Evolutionary conservation across 2,113 vertebrate species (phyloP).

Genomic region (Haemorhous mexicanus): DNA sequence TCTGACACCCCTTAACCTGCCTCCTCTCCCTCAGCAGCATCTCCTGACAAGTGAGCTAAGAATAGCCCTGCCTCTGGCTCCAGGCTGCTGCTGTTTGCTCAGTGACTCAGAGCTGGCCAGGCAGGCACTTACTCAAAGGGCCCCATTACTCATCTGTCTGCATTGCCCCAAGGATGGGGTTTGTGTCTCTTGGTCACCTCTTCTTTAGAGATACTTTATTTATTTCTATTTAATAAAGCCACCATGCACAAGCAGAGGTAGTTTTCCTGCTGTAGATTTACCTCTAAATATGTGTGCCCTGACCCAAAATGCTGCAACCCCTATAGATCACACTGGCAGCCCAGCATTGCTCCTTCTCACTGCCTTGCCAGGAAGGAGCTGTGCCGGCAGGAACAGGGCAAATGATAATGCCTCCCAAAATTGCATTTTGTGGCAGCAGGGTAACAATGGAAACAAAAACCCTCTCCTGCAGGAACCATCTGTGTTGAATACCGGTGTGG

Average conservation of each 20-base stretch:
- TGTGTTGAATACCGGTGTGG: neutral
- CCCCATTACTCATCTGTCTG: slow-evolving; percentile 62
- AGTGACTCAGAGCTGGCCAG: slow-evolving; percentile 61
- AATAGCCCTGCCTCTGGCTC: slow-evolving; percentile 49
- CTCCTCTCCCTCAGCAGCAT: neutral
- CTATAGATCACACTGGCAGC: neutral
- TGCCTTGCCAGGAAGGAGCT: neutral
- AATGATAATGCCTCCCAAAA: neutral
- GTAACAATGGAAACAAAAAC: neutral
- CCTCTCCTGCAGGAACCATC: neutral
- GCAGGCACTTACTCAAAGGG: slow-evolving; percentile 42
- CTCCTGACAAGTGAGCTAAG: slow-evolving; percentile 17
- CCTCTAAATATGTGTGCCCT: neutral
- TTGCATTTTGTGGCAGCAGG: neutral
- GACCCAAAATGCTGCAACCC: neutral
- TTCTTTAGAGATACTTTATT: slow-evolving; percentile 13
- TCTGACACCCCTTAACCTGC: neutral
- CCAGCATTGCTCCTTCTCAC: neutral
- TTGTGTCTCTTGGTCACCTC: neutral
- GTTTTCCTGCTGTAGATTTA: neutral
- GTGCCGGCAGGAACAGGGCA: neutral
- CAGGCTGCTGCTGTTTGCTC: slow-evolving; percentile 50
- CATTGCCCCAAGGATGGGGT: slow-evolving; percentile 31
- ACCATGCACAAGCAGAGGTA: neutral
- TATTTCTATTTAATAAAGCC: neutral